Percentiles rank a stretch among this genome's conserved stretches.
These are phyloP conservation scores for Scaptomyza cyrtandrae DNA, from an alignment of 2,888 invertebrate species.

Conservation along the genomic window DNA sequence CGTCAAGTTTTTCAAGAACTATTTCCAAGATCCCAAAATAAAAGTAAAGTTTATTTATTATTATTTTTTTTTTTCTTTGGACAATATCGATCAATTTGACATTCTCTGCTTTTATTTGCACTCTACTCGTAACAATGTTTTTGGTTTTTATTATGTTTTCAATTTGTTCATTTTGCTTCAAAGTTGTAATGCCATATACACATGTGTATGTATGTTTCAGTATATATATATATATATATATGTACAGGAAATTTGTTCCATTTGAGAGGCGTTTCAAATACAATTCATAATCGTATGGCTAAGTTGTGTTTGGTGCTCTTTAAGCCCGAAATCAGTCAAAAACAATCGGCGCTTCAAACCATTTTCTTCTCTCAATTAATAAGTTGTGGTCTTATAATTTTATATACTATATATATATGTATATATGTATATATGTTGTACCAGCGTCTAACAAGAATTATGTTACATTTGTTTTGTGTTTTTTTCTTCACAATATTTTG, in stretches of 20 bases:
- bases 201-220: constrained; percentile 12
- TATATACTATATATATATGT: not conserved
- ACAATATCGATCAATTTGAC: constrained; percentile 30
- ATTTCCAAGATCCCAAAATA: not conserved
- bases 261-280: constrained; percentile 24
- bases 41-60: not conserved
- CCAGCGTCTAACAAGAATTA: constrained; percentile 36
- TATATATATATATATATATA: constrained; percentile 12
- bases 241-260: constrained; percentile 33
- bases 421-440: constrained; percentile 16
- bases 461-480: constrained; percentile 12
- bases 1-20: not conserved
- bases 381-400: constrained; percentile 4
- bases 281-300: constrained; percentile 10
- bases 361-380: not conserved
- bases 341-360: constrained; percentile 32
- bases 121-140: constrained; percentile 49
- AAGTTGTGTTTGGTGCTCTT: constrained; percentile 5
- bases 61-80: not conserved
- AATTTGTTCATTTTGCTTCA: constrained; percentile 41
- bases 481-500: constrained; percentile 6
- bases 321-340: constrained; percentile 51
- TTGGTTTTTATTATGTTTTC: constrained; percentile 15
- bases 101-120: constrained; percentile 56
- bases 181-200: constrained; percentile 24